These are phyloP conservation scores for Pangasianodon gigas DNA, from an alignment of 2,113 vertebrate genomes.

Conservation along the genomic window DNA sequence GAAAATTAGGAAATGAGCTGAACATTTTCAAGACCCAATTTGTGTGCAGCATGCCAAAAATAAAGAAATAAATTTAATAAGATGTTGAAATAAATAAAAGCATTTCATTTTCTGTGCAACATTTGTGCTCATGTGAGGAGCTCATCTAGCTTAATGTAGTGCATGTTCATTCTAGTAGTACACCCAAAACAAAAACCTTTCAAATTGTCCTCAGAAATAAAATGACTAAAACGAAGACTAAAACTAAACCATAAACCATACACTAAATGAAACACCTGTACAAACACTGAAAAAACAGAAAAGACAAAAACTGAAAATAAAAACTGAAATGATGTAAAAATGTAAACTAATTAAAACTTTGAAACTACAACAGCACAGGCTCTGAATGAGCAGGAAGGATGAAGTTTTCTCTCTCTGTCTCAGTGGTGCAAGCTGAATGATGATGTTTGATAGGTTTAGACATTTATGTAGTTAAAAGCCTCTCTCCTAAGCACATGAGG, in stretches of 20 bases:
- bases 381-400: neutral
- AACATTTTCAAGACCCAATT: neutral
- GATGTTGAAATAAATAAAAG: neutral
- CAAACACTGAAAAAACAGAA: neutral
- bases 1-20: neutral
- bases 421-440: neutral
- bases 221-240: neutral
- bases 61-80: neutral
- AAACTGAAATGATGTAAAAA: neutral
- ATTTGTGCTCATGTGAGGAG: neutral
- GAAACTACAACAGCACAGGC: neutral
- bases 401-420: neutral
- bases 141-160: neutral
- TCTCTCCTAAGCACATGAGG: neutral
- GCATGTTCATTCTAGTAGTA: neutral
- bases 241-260: neutral
- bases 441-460: neutral
- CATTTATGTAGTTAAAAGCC: neutral
- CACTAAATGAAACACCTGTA: neutral
- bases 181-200: neutral
- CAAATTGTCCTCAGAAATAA: neutral
- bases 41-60: neutral
- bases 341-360: neutral
- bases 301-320: neutral
- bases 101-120: neutral